Conservation (phyloP, 2,797 vertebrate genomes). For the Artibeus jamaicensis region DNA sequence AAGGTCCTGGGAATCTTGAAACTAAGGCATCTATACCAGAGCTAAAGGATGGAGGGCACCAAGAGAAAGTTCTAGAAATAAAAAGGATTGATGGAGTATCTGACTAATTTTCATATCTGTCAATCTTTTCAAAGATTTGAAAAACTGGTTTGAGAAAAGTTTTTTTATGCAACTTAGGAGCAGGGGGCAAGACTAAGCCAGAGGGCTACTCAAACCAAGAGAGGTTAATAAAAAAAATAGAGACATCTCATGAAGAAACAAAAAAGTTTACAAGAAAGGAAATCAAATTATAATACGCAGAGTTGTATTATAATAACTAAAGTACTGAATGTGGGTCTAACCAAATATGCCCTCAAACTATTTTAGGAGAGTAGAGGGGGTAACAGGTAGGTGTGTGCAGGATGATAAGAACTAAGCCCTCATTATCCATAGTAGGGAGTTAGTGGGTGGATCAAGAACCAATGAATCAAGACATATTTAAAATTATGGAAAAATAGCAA, state of each 20-base stretch:
- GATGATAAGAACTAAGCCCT: neutral
- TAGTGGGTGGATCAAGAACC: neutral
- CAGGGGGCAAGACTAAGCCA: neutral
- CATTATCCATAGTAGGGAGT: neutral
- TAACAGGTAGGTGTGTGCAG: neutral
- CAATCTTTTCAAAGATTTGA: neutral
- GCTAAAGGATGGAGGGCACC: neutral
- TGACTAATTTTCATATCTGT: neutral
- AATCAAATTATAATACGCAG: neutral
- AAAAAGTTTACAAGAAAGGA: neutral
- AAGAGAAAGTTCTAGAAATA: neutral
- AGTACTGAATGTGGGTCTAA: neutral
- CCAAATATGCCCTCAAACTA: neutral
- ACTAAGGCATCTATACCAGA: neutral
- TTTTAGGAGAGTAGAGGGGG: neutral
- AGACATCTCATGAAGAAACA: neutral
- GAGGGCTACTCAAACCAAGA: neutral
- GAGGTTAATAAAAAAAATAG: neutral
- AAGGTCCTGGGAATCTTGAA: neutral
- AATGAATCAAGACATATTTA: neutral
- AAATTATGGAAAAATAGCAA: neutral
- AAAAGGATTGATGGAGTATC: neutral
- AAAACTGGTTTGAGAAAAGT: neutral
- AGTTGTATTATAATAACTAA: neutral
- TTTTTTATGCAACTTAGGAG: neutral